Percentiles rank a stretch among this genome's conserved stretches.
Evolutionary conservation across 2,797 vertebrate genomes (phyloP).

Genomic region (Chaunax sp.): DNA sequence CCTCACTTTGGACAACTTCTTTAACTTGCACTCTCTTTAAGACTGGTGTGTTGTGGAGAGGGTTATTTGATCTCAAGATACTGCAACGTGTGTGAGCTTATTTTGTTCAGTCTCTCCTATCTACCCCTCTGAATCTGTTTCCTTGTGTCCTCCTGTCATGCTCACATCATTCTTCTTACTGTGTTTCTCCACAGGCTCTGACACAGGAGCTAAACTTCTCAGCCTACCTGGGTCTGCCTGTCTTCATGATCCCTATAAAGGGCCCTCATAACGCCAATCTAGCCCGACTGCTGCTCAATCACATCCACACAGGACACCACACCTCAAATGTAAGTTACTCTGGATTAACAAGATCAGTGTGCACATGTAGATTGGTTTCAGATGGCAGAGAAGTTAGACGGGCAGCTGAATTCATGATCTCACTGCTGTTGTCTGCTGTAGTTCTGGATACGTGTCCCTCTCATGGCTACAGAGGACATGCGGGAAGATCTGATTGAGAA

Average conservation of each 20-base stretch:
- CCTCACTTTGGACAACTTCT: neutral
- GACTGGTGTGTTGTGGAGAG: neutral
- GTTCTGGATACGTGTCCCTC: slow-evolving; percentile 93
- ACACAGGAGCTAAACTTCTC: slow-evolving; percentile 93
- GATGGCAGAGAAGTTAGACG: neutral
- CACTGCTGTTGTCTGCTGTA: slow-evolving; percentile 54
- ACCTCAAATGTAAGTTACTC: slow-evolving; percentile 87
- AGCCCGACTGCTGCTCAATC: slow-evolving; percentile 90
- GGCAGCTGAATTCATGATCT: neutral
- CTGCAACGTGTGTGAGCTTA: neutral
- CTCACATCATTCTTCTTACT: neutral
- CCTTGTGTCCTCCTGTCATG: neutral
- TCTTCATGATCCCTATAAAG: slow-evolving; percentile 89
- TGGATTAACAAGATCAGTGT: neutral
- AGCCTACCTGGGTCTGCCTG: slow-evolving; percentile 93
- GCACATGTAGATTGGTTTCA: no score
- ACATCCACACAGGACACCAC: slow-evolving; percentile 93
- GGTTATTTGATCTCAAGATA: neutral
- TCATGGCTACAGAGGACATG: slow-evolving; percentile 87
- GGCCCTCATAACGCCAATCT: slow-evolving; percentile 89
- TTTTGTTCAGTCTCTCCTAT: neutral
- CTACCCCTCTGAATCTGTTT: neutral
- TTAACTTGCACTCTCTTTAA: neutral
- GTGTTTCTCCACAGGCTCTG: slow-evolving; percentile 83
- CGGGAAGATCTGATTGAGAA: slow-evolving; percentile 91